Evolutionary conservation across 2,888 invertebrate species (phyloP).

Genomic region (Scaptomyza flava): DNA sequence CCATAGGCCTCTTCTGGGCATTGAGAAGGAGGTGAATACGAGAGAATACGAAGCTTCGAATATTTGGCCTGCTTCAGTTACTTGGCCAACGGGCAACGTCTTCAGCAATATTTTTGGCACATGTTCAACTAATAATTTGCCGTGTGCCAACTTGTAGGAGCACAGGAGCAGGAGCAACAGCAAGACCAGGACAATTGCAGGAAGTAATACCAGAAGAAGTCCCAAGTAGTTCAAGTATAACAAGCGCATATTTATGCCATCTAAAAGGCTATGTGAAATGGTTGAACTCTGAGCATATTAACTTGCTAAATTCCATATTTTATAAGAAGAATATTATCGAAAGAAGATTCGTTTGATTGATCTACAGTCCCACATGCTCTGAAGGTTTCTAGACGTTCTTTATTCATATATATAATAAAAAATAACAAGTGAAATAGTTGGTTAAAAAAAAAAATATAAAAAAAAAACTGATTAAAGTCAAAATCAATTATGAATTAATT

Average conservation of each 20-base stretch:
- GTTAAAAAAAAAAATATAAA: no score
- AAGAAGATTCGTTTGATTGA: no score
- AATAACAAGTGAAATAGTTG: no score
- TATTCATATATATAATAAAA: no score
- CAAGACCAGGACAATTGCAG: neutral
- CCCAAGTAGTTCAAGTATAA: slow-evolving; percentile 49
- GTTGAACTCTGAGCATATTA: slow-evolving; percentile 72
- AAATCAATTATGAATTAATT: no score
- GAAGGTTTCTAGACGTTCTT: no score
- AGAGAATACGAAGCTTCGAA: neutral
- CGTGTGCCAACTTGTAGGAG: slow-evolving; percentile 58
- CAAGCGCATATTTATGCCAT: slow-evolving; percentile 63
- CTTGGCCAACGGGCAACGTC: slow-evolving; percentile 61
- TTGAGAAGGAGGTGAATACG: neutral
- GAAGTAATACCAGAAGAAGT: neutral
- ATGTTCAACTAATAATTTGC: slow-evolving; percentile 81
- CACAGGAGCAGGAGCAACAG: slow-evolving; percentile 5
- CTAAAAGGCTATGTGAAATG: slow-evolving; percentile 42
- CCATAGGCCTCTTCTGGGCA: slow-evolving; percentile 49
- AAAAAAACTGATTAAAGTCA: no score
- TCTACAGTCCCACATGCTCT: no score
- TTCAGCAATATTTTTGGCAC: slow-evolving; percentile 80
- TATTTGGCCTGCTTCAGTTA: slow-evolving; percentile 27
- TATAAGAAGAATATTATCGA: no score
- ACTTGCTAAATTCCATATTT: slow-evolving; percentile 51